Conservation (phyloP, 2,888 invertebrate species). For the Pedicia rivosa region DNA sequence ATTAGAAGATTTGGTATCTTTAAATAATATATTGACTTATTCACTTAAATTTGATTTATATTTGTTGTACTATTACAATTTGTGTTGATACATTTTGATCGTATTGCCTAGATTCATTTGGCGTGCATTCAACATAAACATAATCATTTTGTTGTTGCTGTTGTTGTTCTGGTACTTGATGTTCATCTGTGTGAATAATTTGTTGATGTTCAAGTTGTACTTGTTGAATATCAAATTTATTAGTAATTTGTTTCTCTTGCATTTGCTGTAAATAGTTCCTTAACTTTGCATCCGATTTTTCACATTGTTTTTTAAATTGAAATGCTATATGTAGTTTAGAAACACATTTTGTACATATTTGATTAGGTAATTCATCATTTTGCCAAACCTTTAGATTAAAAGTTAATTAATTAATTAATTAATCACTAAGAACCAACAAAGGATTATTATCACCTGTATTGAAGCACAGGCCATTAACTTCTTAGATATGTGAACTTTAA, state of each 20-base stretch:
- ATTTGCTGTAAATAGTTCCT: conserved; percentile 21
- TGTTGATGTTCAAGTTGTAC: neutral
- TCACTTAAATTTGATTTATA: no score
- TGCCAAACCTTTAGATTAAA: conserved; percentile 27
- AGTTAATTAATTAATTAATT: neutral
- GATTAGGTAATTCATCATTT: conserved; percentile 30
- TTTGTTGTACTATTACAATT: no score
- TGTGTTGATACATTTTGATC: conserved; percentile 5
- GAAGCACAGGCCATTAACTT: conserved; percentile 33
- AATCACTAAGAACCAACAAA: neutral
- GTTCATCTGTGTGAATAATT: neutral
- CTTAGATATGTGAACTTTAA: conserved; percentile 18
- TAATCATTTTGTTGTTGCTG: conserved; percentile 15
- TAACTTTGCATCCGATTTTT: conserved; percentile 31
- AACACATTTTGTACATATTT: conserved; percentile 32
- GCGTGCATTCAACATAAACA: conserved; percentile 24
- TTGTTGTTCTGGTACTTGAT: neutral
- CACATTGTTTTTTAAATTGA: conserved; percentile 32
- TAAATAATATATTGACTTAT: no score
- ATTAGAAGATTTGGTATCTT: conserved; percentile 10
- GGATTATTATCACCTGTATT: conserved; percentile 24
- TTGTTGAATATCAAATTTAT: no score
- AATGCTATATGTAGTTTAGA: conserved; percentile 31
- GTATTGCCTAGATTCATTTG: no score
- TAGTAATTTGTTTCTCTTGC: conserved; percentile 7